Evolutionary conservation across 2,113 vertebrate genomes (phyloP).

Genomic region (Willisornis vidua): DNA sequence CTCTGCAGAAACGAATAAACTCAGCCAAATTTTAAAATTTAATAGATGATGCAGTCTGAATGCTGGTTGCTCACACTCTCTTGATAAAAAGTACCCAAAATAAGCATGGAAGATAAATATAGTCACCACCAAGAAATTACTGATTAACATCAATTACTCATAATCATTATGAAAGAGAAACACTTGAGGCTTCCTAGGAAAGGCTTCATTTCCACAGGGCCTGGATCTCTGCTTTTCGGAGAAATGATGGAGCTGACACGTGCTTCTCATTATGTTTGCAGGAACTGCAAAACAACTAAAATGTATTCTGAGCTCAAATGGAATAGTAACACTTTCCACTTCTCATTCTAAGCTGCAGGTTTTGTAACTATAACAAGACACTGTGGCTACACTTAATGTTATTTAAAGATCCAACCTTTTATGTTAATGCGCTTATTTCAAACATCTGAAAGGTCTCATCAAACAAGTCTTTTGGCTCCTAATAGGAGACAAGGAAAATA

Average conservation of each 20-base stretch:
- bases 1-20: background rate
- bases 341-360: background rate
- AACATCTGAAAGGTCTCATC: background rate
- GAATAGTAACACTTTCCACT: background rate
- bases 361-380: background rate
- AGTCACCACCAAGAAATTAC: background rate
- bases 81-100: background rate
- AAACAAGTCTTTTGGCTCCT: background rate
- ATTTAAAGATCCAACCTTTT: background rate
- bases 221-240: background rate
- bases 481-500: background rate
- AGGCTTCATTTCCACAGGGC: background rate
- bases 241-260: slow-evolving; percentile 9
- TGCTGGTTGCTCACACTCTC: background rate
- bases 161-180: background rate
- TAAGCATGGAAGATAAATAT: background rate
- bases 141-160: background rate
- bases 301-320: slow-evolving; percentile 20
- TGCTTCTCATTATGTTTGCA: slow-evolving; percentile 66
- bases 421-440: background rate
- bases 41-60: background rate
- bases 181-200: background rate
- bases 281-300: slow-evolving; percentile 57
- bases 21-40: background rate
- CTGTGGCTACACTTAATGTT: background rate